These are phyloP conservation scores for Tenthredo scrophulariae DNA, from an alignment of 2,888 invertebrate species.

Conservation along the genomic window DNA sequence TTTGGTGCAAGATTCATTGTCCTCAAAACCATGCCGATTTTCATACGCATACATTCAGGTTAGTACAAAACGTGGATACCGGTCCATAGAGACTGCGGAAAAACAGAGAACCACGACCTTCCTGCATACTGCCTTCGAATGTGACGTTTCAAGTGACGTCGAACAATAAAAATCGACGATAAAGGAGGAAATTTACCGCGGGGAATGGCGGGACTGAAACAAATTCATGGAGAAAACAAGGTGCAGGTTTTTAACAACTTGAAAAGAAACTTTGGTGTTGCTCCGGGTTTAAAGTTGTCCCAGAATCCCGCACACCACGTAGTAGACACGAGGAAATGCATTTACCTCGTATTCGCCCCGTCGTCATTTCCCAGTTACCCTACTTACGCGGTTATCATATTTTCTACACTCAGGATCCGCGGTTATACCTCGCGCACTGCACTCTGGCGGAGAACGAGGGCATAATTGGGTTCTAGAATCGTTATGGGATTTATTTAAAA, in stretches of 20 bases:
- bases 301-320: neutral
- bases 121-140: neutral
- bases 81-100: neutral
- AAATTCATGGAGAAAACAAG: neutral
- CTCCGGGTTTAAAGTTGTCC: neutral
- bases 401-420: slow-evolving; percentile 20
- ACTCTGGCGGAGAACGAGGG: neutral
- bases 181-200: neutral
- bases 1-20: neutral
- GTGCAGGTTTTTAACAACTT: neutral
- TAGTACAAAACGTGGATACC: neutral
- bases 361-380: slow-evolving; percentile 24
- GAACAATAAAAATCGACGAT: neutral
- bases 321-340: neutral
- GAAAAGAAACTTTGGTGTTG: neutral
- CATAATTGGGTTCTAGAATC: neutral
- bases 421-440: neutral
- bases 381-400: slow-evolving; percentile 33
- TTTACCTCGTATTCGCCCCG: neutral
- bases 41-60: neutral
- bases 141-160: neutral
- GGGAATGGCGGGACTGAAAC: neutral
- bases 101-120: neutral
- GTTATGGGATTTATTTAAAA: slow-evolving; percentile 22
- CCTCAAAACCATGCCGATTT: neutral